Evolutionary conservation across 2,113 vertebrate species (phyloP), one percentile per base, ranked within the genome.

Genomic region (Parotia lawesii): DNA sequence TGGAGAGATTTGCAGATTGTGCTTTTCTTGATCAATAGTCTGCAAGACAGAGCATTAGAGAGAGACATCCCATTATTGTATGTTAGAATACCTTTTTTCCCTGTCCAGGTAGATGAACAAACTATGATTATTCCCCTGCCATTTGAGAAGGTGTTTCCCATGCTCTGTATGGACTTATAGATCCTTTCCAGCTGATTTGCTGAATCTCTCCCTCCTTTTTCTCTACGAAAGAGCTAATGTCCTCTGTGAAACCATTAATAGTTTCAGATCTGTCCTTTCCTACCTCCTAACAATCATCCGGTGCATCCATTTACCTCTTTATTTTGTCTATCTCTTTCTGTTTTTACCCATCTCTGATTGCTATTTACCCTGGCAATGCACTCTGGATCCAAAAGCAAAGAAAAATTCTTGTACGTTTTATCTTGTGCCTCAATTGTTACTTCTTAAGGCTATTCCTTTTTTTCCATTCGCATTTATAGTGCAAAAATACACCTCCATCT

Each of bases 321-420:
- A 5, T 57, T 75, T 76, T 61, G 4, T 69, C 22, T 67, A 4
- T 57, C 2, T 35, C 19, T 70, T 54, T 72, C 20, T 51, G 15
- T 38, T 82, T 58, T 81, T 58, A 38, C 3, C 3, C 2, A 4
- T n/a, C 24, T 11, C 11, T 78, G 33, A 37, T 23, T 61, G 6
- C 7, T 60, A 2, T 48, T 72, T 75, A 45, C 53, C 6, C 11
- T 8, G 2, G 5, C 5, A 57, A 40, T 1, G 0, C 2, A 24
- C 3, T 75, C 51, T 24, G 12, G 20, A 56, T 72, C n/a, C 11
- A 61, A 88, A 84, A 38, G 5, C 5, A 69, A 83, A 54, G 9
- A 61, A 40, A 0, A 70, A 5, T 42, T 83, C 3, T 67, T 76
- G 5, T 10, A 27, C 0, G 0, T 71, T 74, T 62, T 38, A 18